Evolutionary conservation across 2,113 vertebrate genomes (phyloP).

Genomic region (Neotragus moschatus): DNA sequence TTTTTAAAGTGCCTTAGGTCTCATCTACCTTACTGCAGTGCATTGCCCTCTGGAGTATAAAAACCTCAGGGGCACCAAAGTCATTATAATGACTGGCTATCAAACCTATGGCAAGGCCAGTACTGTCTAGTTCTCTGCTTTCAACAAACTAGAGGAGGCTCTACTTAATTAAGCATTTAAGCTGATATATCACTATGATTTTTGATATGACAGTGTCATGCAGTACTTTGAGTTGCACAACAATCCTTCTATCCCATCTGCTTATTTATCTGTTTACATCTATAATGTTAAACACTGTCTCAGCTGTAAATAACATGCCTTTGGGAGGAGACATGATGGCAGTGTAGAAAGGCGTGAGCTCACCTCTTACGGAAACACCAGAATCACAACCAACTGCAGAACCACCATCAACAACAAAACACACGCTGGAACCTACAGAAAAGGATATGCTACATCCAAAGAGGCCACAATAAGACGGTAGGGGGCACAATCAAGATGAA

Average conservation of each 20-base stretch:
- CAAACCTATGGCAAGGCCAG: background rate
- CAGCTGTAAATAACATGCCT: background rate
- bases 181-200: background rate
- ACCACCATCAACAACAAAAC: background rate
- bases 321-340: background rate
- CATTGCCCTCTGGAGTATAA: background rate
- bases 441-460: background rate
- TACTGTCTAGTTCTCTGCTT: background rate
- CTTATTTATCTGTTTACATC: background rate
- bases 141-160: background rate
- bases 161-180: background rate
- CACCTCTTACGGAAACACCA: background rate
- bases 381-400: background rate
- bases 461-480: too few relatives aligned
- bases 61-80: background rate
- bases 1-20: background rate
- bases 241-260: background rate
- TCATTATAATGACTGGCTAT: too few relatives aligned
- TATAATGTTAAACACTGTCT: background rate
- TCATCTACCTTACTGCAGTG: fast-evolving
- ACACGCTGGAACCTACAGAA: background rate
- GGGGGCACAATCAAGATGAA: background rate
- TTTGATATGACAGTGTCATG: background rate
- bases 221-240: background rate
- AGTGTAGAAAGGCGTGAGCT: background rate